Evolutionary conservation across 2,888 invertebrate genomes (phyloP).

Genomic region (Gymnoscelis rufifasciata): DNA sequence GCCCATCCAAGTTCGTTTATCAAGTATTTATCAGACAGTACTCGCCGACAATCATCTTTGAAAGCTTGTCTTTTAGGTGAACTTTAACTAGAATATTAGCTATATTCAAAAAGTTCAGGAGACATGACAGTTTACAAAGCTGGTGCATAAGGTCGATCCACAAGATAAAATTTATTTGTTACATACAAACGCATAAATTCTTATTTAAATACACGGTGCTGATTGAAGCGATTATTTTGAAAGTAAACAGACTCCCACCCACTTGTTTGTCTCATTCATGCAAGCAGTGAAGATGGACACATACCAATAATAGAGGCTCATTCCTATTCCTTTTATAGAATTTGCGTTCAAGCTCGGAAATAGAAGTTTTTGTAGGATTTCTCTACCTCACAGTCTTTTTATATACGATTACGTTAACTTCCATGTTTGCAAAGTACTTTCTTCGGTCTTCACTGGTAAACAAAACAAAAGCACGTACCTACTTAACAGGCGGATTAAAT

Average conservation of each 20-base stretch:
- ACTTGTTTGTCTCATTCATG: constrained; percentile 10
- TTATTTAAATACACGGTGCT: not conserved
- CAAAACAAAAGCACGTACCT: not conserved
- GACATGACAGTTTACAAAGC: no score
- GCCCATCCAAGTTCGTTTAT: no score
- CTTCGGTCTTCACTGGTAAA: constrained; percentile 13
- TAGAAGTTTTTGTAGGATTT: constrained; percentile 47
- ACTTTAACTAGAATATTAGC: no score
- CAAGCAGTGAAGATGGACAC: no score
- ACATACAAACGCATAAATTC: not conserved
- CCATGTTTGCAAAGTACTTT: constrained; percentile 34
- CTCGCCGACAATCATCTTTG: no score
- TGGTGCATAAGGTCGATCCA: no score
- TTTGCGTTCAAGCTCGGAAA: constrained; percentile 33
- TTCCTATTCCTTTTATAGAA: constrained; percentile 7
- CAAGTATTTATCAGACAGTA: no score
- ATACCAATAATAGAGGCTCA: no score
- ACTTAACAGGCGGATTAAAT: constrained; percentile 3
- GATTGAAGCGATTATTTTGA: constrained; percentile 17
- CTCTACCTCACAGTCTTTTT: constrained; percentile 25
- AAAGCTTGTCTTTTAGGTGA: no score
- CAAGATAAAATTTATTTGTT: no score
- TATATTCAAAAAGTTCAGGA: no score
- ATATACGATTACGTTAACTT: constrained; percentile 40
- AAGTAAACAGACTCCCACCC: constrained; percentile 12